Evolutionary conservation across 1,140 invertebrate species (phyloP).

Genomic region (Leptinotarsa undecemlineata): DNA sequence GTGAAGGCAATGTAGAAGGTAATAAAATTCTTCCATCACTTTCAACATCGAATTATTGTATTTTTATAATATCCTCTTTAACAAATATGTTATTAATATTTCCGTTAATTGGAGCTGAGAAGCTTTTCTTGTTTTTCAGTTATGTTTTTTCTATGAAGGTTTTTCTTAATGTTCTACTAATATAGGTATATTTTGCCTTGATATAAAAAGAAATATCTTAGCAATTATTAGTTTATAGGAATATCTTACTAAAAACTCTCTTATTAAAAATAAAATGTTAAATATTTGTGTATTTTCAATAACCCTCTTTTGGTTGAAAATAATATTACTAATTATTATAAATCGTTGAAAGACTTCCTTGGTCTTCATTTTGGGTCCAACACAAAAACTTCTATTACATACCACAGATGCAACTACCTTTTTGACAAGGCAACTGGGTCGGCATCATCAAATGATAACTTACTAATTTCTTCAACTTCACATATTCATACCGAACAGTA

Average conservation of each 20-base stretch:
- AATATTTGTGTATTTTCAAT: conserved; percentile 21
- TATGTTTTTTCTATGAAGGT: conserved; percentile 34
- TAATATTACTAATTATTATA: no score
- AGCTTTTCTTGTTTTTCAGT: not conserved
- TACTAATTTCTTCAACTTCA: no score
- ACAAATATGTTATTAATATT: not conserved
- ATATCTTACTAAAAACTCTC: conserved; percentile 39
- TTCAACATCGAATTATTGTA: not conserved
- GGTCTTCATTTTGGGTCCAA: no score
- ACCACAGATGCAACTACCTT: no score
- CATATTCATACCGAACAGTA: no score
- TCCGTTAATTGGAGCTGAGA: not conserved
- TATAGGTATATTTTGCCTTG: conserved; percentile 37
- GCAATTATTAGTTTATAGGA: conserved; percentile 38
- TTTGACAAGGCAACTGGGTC: no score
- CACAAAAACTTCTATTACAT: no score
- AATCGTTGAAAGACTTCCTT: no score
- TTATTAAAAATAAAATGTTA: conserved; percentile 39
- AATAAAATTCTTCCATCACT: no score
- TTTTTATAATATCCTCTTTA: not conserved
- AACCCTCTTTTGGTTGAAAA: no score
- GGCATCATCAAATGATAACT: no score
- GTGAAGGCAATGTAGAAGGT: no score
- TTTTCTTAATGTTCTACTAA: conserved; percentile 42
- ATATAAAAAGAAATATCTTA: conserved; percentile 37